These are phyloP conservation scores for Griposia aprilina DNA, from an alignment of 2,888 invertebrate genomes.

Conservation along the genomic window DNA sequence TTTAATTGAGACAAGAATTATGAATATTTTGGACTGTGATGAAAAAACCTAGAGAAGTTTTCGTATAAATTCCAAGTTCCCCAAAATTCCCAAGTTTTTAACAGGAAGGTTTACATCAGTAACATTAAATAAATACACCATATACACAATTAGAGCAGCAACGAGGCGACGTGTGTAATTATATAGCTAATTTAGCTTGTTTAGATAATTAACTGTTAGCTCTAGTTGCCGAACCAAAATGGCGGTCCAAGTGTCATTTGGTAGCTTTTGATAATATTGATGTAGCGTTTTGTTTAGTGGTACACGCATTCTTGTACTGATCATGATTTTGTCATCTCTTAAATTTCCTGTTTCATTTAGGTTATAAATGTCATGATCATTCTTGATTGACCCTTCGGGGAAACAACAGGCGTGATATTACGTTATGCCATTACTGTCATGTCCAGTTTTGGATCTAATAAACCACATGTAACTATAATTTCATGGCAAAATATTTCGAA, in stretches of 20 bases:
- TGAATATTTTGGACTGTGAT: background rate
- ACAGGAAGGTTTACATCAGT: slow-evolving; percentile 33
- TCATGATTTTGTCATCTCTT: slow-evolving; percentile 8
- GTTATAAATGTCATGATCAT: too few relatives aligned
- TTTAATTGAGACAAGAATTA: background rate
- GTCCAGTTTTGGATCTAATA: background rate
- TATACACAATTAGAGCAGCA: slow-evolving; percentile 49
- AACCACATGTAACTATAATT: background rate
- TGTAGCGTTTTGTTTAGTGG: slow-evolving; percentile 41
- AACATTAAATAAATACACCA: slow-evolving; percentile 41
- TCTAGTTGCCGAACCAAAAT: slow-evolving; percentile 66
- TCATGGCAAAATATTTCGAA: background rate
- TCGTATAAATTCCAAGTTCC: background rate
- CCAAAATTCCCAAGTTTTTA: background rate
- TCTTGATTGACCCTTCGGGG: background rate
- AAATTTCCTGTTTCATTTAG: background rate
- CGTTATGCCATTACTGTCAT: background rate
- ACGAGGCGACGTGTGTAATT: slow-evolving; percentile 71
- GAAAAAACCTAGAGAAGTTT: background rate
- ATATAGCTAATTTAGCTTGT: slow-evolving; percentile 81
- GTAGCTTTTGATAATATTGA: slow-evolving; percentile 45
- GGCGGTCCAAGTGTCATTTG: slow-evolving; percentile 50
- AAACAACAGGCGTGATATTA: background rate
- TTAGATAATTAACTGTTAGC: slow-evolving; percentile 77
- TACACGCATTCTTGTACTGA: slow-evolving; percentile 7